These are phyloP conservation scores for Chrysocyon brachyurus DNA, from an alignment of 2,797 vertebrate genomes.

Conservation along the genomic window DNA sequence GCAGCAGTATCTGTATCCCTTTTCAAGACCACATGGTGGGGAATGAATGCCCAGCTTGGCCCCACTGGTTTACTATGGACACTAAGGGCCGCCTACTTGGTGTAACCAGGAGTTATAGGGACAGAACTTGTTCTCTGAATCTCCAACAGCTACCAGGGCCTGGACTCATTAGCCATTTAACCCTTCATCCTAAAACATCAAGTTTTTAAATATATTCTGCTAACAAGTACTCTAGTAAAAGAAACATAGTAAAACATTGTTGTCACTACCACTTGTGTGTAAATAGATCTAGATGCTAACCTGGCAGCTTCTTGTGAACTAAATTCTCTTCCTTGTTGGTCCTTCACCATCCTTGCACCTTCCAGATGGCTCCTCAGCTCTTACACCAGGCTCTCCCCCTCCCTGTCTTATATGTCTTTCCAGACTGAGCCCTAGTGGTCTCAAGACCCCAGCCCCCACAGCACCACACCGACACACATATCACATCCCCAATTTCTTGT, in stretches of 20 bases:
- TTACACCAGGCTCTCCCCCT: background rate
- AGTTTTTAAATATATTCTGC: background rate
- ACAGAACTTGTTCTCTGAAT: background rate
- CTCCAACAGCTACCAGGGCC: background rate
- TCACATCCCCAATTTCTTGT: background rate
- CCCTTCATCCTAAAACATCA: background rate
- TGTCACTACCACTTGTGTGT: background rate
- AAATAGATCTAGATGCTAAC: no score
- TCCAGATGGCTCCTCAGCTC: background rate
- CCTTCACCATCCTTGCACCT: background rate
- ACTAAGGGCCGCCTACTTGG: background rate
- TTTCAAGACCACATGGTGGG: background rate
- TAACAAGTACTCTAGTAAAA: background rate
- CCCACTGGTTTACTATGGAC: background rate
- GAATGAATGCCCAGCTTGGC: background rate
- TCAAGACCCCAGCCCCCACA: rapidly evolving
- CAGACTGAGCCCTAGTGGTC: background rate
- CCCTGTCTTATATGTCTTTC: background rate
- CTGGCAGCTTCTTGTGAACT: background rate
- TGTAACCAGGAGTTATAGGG: background rate
- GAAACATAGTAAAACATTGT: no score
- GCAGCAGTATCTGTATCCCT: no score
- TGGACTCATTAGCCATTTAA: background rate
- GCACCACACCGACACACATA: background rate
- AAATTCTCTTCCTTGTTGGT: background rate